These are phyloP conservation scores for Aphis craccivora DNA, from an alignment of 1,140 invertebrate species.

Conservation along the genomic window DNA sequence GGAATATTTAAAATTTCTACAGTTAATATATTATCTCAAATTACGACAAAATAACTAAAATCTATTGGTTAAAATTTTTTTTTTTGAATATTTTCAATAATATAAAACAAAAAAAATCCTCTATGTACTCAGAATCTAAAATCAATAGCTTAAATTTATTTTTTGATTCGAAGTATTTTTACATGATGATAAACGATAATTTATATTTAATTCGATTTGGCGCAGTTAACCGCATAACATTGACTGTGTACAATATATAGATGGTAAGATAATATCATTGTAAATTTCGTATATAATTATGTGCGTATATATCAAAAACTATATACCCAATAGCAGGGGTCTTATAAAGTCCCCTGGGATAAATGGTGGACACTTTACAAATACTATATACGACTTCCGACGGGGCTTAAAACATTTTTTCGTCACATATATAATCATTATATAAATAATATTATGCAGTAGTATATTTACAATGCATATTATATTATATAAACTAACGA, in stretches of 20 bases:
- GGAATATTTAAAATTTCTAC: no score
- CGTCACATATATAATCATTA: not conserved
- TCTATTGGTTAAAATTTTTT: no score
- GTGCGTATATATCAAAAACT: not conserved
- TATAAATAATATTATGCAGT: not conserved
- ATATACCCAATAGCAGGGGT: not conserved
- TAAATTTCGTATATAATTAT: conserved; percentile 15
- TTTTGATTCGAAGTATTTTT: not conserved
- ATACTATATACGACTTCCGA: conserved; percentile 3
- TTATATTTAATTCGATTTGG: not conserved
- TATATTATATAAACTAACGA: not conserved
- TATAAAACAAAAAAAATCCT: not conserved
- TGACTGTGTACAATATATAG: not conserved
- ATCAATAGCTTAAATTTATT: not conserved
- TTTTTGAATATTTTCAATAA: not conserved
- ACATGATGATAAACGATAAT: not conserved
- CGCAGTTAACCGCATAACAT: conserved; percentile 29
- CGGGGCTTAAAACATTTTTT: not conserved
- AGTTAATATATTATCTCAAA: no score
- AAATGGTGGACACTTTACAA: conserved; percentile 18
- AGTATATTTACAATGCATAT: not conserved
- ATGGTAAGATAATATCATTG: conserved; percentile 22
- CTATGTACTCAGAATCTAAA: not conserved
- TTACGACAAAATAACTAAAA: no score
- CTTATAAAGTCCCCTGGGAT: not conserved